phyloP scores from a whole-genome alignment of 2,888 invertebrate species.

The Dorcus parallelipipedus region DNA sequence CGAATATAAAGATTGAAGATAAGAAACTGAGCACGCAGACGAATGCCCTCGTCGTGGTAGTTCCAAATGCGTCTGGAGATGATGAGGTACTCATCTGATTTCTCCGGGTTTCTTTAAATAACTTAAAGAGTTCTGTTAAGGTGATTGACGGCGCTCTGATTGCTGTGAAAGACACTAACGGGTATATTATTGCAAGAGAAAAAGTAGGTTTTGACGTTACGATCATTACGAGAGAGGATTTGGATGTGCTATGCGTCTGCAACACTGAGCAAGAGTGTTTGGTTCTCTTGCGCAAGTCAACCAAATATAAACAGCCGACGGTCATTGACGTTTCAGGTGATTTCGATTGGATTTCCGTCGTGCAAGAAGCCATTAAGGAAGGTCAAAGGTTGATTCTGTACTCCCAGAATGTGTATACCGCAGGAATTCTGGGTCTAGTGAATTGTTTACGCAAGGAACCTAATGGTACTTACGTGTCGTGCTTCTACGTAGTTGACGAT shows the following conservation, averaged over 20 bases:
- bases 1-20: constrained; percentile 58
- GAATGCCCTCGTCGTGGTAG: constrained; percentile 33
- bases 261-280: constrained; percentile 5
- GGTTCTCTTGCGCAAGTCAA: constrained; percentile 5
- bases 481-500: constrained; percentile 56
- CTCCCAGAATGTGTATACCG: constrained; percentile 56
- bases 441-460: constrained; percentile 78
- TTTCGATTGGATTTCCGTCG: constrained; percentile 1
- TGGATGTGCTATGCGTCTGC: neutral
- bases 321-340: neutral
- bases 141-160: constrained; percentile 4
- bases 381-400: constrained; percentile 52
- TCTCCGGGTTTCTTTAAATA: constrained; percentile 22
- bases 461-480: constrained; percentile 50
- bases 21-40: constrained; percentile 52
- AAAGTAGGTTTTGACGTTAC: neutral
- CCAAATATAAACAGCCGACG: neutral
- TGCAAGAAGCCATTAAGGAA: constrained; percentile 4
- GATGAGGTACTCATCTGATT: neutral
- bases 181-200: constrained; percentile 16
- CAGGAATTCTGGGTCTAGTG: constrained; percentile 78
- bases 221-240: constrained; percentile 3
- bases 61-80: constrained; percentile 7
- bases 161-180: constrained; percentile 1
- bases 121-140: constrained; percentile 46